phyloP scores from a whole-genome alignment of 2,888 invertebrate species.

The Hypena proboscidalis region DNA sequence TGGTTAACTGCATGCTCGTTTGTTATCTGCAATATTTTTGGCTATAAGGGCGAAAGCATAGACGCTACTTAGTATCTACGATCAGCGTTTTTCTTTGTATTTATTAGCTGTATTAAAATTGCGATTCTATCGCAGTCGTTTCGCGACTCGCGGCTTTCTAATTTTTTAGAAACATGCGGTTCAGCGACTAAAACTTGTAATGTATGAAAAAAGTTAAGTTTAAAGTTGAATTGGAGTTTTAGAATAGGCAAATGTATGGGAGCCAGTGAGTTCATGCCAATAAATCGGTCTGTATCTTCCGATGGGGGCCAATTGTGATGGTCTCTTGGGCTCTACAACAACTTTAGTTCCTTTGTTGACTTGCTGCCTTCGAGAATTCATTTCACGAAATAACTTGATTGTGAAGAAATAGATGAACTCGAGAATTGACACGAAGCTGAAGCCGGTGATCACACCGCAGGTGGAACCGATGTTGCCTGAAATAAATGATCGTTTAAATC shows the following conservation, averaged over 20 bases:
- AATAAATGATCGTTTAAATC: too few relatives aligned
- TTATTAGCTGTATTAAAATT: too few relatives aligned
- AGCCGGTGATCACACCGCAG: slow-evolving; percentile 88
- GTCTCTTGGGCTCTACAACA: slow-evolving; percentile 23
- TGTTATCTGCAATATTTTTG: too few relatives aligned
- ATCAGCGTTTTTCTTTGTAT: too few relatives aligned
- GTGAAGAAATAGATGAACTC: slow-evolving; percentile 88
- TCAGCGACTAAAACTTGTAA: too few relatives aligned
- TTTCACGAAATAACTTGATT: slow-evolving; percentile 68
- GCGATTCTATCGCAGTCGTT: too few relatives aligned
- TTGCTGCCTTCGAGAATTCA: slow-evolving; percentile 46
- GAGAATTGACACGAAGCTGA: slow-evolving; percentile 88
- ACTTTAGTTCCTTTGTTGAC: slow-evolving; percentile 11
- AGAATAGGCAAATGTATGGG: too few relatives aligned
- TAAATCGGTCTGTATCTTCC: slow-evolving; percentile 66
- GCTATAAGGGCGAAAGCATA: too few relatives aligned
- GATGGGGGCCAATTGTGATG: slow-evolving; percentile 46
- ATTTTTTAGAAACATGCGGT: too few relatives aligned
- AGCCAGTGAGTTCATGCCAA: slow-evolving; percentile 72
- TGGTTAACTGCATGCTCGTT: too few relatives aligned
- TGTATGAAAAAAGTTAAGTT: not conserved
- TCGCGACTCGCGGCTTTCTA: too few relatives aligned
- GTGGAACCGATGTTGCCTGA: slow-evolving; percentile 82
- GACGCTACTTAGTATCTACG: too few relatives aligned
- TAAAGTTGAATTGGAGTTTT: not conserved